A percentile compares a stretch with the other conserved stretches of the same genome.
phyloP scores from a whole-genome alignment of 2,888 invertebrate species.

The Horisme vitalbata region DNA sequence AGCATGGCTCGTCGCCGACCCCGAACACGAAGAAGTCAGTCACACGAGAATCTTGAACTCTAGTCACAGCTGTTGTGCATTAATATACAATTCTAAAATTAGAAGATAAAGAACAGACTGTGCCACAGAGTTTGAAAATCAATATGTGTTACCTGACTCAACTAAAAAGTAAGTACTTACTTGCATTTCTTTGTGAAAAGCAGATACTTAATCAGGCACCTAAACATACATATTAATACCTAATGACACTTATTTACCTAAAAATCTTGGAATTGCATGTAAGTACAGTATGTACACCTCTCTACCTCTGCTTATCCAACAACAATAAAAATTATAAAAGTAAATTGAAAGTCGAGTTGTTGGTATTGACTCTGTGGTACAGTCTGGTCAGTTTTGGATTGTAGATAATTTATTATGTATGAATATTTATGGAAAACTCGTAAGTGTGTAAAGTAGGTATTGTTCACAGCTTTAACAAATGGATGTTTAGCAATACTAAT shows the following conservation, averaged over 20 bases:
- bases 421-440: conserved; percentile 34
- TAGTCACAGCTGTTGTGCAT: conserved; percentile 74
- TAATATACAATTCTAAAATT: conserved; percentile 34
- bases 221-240: too few species aligned
- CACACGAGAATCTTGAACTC: conserved; percentile 57
- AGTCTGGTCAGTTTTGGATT: conserved; percentile 35
- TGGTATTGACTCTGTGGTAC: conserved; percentile 7
- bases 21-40: conserved; percentile 25
- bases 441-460: conserved; percentile 40
- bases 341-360: too few species aligned
- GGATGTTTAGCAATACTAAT: conserved; percentile 50
- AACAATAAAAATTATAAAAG: too few species aligned
- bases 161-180: too few species aligned
- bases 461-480: conserved; percentile 53
- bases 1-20: conserved; percentile 19
- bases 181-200: too few species aligned
- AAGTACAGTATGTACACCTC: too few species aligned
- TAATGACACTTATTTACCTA: too few species aligned
- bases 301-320: too few species aligned
- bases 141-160: too few species aligned
- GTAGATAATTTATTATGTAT: conserved; percentile 35
- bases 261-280: too few species aligned
- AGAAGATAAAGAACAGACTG: conserved; percentile 14
- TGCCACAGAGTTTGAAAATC: conserved; percentile 9
- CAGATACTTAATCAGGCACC: too few species aligned